These are phyloP conservation scores for Axinella damicornis DNA, from an alignment of 37 sponge, comb jelly and placozoan species.

Conservation along the genomic window DNA sequence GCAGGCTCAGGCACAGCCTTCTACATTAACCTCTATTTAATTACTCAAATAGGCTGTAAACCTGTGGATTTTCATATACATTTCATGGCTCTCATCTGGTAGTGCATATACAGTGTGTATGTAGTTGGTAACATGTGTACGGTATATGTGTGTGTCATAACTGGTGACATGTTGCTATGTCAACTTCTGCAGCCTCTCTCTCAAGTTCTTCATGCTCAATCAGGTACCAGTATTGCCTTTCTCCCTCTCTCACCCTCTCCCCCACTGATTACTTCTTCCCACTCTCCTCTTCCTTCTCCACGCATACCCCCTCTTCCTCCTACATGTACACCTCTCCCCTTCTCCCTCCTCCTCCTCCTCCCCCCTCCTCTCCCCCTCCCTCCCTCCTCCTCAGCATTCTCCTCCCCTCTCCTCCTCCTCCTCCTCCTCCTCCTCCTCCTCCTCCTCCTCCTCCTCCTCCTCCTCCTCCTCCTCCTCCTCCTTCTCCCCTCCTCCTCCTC, in stretches of 20 bases:
- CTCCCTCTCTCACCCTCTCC: background rate
- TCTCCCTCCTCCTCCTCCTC: background rate
- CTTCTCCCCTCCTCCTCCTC: background rate
- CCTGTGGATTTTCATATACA: no score
- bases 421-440: background rate
- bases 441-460: background rate
- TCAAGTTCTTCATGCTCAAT: constrained; percentile 86
- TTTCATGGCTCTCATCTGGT: no score
- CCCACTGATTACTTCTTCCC: background rate
- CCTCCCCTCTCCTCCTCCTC: background rate
- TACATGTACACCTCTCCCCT: background rate
- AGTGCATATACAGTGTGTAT: no score
- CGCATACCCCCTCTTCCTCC: background rate
- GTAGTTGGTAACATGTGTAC: no score
- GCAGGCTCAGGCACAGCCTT: no score
- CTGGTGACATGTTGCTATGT: no score
- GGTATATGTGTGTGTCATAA: no score
- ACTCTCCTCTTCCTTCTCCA: background rate
- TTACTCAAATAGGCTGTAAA: no score
- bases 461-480: background rate
- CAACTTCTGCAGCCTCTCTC: constrained; percentile 43
- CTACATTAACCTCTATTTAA: no score
- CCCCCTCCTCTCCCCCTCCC: background rate
- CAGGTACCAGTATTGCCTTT: constrained; percentile 36
- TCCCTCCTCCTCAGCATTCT: background rate